These are phyloP conservation scores for Schizaphis graminum DNA, from an alignment of 2,888 invertebrate genomes.

Conservation along the genomic window DNA sequence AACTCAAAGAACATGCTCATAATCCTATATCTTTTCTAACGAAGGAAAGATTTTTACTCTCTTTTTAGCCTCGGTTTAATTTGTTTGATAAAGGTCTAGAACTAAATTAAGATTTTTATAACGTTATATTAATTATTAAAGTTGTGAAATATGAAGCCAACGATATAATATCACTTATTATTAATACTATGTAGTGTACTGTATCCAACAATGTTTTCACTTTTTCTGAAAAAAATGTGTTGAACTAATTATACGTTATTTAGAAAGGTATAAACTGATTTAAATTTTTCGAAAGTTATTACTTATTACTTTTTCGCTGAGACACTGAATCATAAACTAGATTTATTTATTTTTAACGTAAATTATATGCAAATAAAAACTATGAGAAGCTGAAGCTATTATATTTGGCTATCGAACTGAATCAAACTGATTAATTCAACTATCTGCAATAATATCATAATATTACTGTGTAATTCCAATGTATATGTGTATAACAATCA, in stretches of 20 bases:
- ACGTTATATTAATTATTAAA: no score
- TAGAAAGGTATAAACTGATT: not conserved
- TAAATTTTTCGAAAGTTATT: not conserved
- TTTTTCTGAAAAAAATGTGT: not conserved
- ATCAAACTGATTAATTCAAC: not conserved
- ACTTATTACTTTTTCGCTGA: not conserved
- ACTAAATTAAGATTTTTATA: no score
- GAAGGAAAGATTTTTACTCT: no score
- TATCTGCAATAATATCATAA: not conserved
- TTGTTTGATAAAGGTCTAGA: no score
- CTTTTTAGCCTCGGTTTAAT: no score
- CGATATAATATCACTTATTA: not conserved
- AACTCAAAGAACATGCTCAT: no score
- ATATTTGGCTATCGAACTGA: not conserved
- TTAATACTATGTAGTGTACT: not conserved
- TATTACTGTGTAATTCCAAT: not conserved
- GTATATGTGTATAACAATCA: not conserved
- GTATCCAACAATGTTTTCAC: not conserved
- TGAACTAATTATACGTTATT: not conserved
- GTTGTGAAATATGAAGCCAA: not conserved
- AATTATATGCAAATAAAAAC: not conserved
- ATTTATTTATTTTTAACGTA: not conserved
- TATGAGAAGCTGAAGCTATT: not conserved
- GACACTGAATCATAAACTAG: not conserved
- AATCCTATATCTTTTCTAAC: no score